A percentile compares a stretch with the other conserved stretches of the same genome.
phyloP scores from a whole-genome alignment of 2,888 invertebrate genomes.

The Holacanthella duospinosa region DNA sequence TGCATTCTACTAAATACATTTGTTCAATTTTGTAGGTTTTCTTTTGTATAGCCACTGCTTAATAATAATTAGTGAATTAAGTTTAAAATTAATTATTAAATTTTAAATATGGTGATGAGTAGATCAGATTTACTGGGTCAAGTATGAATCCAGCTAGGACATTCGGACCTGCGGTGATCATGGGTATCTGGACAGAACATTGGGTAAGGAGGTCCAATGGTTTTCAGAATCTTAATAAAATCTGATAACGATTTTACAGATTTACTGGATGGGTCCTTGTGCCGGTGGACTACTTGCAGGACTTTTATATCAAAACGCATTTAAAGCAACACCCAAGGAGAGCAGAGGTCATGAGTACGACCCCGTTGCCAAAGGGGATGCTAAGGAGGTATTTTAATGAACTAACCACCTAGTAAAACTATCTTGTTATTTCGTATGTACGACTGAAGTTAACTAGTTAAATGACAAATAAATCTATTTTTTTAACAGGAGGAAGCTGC shows the following conservation, averaged over 20 bases:
- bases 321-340: constrained; percentile 16
- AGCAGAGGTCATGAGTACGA: constrained; percentile 27
- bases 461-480: too few species aligned
- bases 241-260: constrained; percentile 15
- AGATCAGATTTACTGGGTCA: constrained; percentile 36
- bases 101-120: background rate
- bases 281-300: constrained; percentile 36
- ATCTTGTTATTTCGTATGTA: too few species aligned
- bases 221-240: background rate
- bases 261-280: constrained; percentile 37
- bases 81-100: too few species aligned
- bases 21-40: too few species aligned
- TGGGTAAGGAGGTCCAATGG: constrained; percentile 27
- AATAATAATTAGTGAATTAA: too few species aligned
- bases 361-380: constrained; percentile 32
- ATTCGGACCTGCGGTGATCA: constrained; percentile 33
- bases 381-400: constrained; percentile 32
- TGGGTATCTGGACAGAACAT: constrained; percentile 32
- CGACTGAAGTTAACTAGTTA: too few species aligned
- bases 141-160: constrained; percentile 35
- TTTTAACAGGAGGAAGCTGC: too few species aligned
- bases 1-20: too few species aligned
- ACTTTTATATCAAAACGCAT: constrained; percentile 30
- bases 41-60: too few species aligned
- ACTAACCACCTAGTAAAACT: too few species aligned